phyloP scores from a whole-genome alignment of 37 sponge, comb jelly and placozoan genomes.

The Bolinopsis microptera region DNA sequence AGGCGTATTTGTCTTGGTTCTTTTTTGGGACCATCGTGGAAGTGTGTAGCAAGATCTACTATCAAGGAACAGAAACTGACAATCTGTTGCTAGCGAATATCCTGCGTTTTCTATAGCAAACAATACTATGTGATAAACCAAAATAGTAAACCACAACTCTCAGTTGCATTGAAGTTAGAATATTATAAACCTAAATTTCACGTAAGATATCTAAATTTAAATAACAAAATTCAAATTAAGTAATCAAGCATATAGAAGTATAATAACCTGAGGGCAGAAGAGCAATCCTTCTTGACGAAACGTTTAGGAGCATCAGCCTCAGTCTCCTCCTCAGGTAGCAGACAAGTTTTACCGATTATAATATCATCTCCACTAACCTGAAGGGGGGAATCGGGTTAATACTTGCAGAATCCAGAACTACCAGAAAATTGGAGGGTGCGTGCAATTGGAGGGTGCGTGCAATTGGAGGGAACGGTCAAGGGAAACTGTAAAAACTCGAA shows the following conservation, averaged over 20 bases:
- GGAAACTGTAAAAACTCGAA: too few species aligned
- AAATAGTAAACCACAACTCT: constrained; percentile 49
- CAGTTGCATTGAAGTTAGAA: constrained; percentile 1
- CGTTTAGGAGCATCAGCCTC: constrained; percentile 78
- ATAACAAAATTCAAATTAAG: not conserved
- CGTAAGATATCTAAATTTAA: not conserved
- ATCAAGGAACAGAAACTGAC: constrained; percentile 66
- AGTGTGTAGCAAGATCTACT: constrained; percentile 64
- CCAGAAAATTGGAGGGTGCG: too few species aligned
- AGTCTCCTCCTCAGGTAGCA: constrained; percentile 91
- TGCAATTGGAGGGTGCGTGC: too few species aligned
- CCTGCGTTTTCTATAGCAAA: not conserved
- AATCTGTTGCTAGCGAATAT: constrained; percentile 57
- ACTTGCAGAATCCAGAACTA: too few species aligned
- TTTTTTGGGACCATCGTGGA: too few species aligned
- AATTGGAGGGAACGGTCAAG: too few species aligned
- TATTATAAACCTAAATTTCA: not conserved
- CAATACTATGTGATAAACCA: not conserved
- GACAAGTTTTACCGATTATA: constrained; percentile 97
- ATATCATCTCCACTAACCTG: constrained; percentile 94
- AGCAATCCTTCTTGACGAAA: constrained; percentile 89
- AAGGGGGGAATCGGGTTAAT: not conserved
- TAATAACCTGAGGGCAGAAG: constrained; percentile 79
- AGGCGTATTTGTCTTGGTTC: too few species aligned
- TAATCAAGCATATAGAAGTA: too few species aligned